Evolutionary conservation across 2,797 vertebrate species (phyloP).

Genomic region (Myiotriccus ornatus): DNA sequence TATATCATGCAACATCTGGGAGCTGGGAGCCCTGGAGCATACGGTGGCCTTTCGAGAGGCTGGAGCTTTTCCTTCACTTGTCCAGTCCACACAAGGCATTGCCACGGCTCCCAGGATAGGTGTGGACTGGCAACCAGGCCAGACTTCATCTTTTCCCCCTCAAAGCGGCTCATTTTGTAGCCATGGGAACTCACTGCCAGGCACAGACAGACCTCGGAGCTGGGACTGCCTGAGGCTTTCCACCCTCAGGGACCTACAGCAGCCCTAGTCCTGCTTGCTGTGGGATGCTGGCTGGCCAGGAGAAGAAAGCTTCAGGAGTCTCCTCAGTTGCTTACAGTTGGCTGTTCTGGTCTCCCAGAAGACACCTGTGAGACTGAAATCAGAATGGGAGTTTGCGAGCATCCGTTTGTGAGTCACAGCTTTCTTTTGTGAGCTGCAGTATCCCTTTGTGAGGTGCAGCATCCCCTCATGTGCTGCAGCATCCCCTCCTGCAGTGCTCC

Average conservation of each 20-base stretch:
- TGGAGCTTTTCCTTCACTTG: neutral
- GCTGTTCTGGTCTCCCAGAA: neutral
- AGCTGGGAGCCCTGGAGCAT: neutral
- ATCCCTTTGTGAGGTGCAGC: neutral
- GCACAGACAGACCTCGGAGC: neutral
- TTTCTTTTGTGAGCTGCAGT: neutral
- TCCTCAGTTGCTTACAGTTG: neutral
- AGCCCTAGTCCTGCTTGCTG: accelerated
- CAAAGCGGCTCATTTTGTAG: conserved; percentile 68
- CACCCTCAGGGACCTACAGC: neutral
- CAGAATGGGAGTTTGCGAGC: neutral
- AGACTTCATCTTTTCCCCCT: conserved; percentile 32
- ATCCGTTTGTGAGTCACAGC: neutral
- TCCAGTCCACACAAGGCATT: neutral
- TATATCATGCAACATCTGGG: no score
- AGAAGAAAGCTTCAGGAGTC: neutral
- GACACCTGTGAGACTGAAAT: neutral
- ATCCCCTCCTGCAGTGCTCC: neutral
- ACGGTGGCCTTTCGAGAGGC: neutral
- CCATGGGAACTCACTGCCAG: conserved; percentile 66
- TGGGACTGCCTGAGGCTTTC: conserved; percentile 16
- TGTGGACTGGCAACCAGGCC: conserved; percentile 52
- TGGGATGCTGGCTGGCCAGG: neutral
- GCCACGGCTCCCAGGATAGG: neutral
- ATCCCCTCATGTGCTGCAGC: neutral